Percentiles rank a stretch among this genome's conserved stretches.
These are phyloP conservation scores for Parauchenoglanis ngamensis DNA, from an alignment of 2,797 vertebrate genomes.

Conservation along the genomic window DNA sequence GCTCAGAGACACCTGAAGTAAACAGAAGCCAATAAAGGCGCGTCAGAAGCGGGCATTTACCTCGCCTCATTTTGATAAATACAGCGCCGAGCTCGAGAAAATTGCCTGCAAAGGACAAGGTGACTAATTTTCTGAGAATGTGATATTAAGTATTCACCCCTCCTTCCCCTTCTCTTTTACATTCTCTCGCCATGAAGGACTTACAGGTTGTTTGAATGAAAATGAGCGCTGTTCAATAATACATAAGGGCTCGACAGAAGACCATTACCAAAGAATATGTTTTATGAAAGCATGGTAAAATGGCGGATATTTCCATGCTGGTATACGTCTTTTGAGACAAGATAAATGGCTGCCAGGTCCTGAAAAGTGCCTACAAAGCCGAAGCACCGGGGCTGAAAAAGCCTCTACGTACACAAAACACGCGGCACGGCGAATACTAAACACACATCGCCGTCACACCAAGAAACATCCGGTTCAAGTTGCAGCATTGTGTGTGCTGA, in stretches of 20 bases:
- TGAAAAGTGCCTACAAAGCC: constrained; percentile 68
- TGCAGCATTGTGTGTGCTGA: neutral
- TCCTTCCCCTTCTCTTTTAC: constrained; percentile 24
- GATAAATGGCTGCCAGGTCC: constrained; percentile 68
- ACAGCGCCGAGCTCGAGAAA: constrained; percentile 61
- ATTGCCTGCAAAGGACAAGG: constrained; percentile 72
- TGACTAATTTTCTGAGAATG: constrained; percentile 69
- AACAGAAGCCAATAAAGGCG: constrained; percentile 66
- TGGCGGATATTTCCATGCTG: constrained; percentile 67
- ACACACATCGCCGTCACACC: neutral
- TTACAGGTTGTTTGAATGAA: constrained; percentile 78
- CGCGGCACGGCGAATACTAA: constrained; percentile 39
- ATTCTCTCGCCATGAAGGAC: constrained; percentile 60
- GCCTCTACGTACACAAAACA: constrained; percentile 40
- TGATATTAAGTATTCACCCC: constrained; percentile 63
- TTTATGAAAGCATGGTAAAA: constrained; percentile 75
- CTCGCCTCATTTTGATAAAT: constrained; percentile 69
- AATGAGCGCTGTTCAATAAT: constrained; percentile 78
- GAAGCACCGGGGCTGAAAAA: constrained; percentile 57
- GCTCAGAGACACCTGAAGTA: constrained; percentile 40
- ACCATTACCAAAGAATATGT: constrained; percentile 77
- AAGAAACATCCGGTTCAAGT: constrained; percentile 6
- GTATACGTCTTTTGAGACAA: constrained; percentile 71
- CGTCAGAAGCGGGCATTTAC: constrained; percentile 63
- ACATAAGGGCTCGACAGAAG: constrained; percentile 71